Percentiles rank a stretch among this genome's conserved stretches.
Evolutionary conservation across 2,113 vertebrate genomes (phyloP).

Genomic region (Serilophus lunatus): DNA sequence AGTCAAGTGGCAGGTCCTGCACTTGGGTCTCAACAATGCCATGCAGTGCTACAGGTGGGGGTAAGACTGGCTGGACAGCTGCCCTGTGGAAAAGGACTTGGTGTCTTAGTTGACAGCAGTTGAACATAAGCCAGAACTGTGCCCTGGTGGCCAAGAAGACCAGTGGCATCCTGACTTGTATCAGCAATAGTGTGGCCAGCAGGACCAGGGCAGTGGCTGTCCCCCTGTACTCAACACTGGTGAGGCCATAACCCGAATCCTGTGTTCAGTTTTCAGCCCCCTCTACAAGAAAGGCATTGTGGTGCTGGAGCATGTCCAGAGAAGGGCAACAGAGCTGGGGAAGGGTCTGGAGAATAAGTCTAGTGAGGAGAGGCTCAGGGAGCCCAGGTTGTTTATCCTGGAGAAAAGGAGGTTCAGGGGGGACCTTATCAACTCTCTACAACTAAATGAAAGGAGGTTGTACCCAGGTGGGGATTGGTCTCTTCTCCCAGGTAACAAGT

Average conservation of each 20-base stretch:
- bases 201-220: background rate
- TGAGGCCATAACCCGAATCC: background rate
- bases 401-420: background rate
- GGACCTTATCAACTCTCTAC: fast-evolving
- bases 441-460: background rate
- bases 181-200: background rate
- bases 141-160: background rate
- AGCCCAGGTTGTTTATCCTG: background rate
- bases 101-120: background rate
- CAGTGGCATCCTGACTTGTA: background rate
- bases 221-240: background rate
- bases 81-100: background rate
- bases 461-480: fast-evolving
- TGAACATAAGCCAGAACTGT: background rate
- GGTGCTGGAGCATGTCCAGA: background rate
- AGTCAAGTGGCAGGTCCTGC: fast-evolving
- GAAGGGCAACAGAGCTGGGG: background rate
- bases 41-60: fast-evolving
- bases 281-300: background rate
- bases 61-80: background rate
- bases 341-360: background rate
- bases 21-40: background rate
- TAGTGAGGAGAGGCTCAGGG: background rate
- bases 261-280: background rate
- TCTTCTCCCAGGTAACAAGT: background rate